phyloP scores from a whole-genome alignment of 2,888 invertebrate genomes.

The Pristionchus entomophagus region DNA sequence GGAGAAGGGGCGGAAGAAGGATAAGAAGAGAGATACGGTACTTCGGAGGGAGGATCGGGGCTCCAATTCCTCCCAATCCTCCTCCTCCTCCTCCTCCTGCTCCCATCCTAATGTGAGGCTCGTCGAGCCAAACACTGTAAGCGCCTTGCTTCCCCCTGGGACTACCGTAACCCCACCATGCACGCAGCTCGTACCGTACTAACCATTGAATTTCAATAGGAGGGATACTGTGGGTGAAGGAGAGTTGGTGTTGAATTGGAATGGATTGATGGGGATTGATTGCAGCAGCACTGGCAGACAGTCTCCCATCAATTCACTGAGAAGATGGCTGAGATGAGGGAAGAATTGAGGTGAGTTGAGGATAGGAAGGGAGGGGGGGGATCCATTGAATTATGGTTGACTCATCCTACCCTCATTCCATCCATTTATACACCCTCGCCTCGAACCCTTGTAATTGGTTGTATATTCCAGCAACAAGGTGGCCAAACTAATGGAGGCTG shows the following conservation, averaged over 20 bases:
- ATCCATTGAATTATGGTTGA: too few species aligned
- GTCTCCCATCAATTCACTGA: neutral
- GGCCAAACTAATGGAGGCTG: neutral
- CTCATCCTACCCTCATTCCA: neutral
- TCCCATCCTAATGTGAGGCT: neutral
- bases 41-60: neutral
- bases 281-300: conserved; percentile 1
- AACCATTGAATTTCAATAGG: too few species aligned
- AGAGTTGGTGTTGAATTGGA: neutral
- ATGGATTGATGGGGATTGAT: neutral
- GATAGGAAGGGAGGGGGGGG: too few species aligned
- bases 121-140: neutral
- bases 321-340: neutral
- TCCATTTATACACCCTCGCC: neutral
- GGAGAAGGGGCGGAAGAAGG: neutral
- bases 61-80: neutral
- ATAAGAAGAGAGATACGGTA: neutral
- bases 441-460: neutral
- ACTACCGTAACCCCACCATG: conserved; percentile 6
- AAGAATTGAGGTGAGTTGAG: neutral
- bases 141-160: too few species aligned
- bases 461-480: neutral
- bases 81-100: neutral
- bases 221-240: too few species aligned
- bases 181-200: too few species aligned